Evolutionary conservation across 2,113 vertebrate species (phyloP), one percentile per base, ranked within the genome.

Genomic region (Seriola rivoliana): DNA sequence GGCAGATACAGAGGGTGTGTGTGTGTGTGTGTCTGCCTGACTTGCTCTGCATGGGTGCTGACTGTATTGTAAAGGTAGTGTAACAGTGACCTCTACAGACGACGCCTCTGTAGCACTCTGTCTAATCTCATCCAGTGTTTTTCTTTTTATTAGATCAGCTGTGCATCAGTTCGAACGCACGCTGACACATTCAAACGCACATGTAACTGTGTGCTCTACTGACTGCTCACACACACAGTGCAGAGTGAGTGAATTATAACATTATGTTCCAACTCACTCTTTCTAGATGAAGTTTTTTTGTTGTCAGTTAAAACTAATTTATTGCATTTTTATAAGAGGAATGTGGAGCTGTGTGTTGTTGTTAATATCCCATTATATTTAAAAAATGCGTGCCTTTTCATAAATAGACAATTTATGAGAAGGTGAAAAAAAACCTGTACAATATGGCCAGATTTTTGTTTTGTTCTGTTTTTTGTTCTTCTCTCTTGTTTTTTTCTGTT

Each of bases 341-440:
- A 78, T 73, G 72, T 74, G 79, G 80, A 76, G 81, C 77, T 89
- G 66, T 89, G 80, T 83, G 75, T 72, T 82, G 36, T 78, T 71
- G 52, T 80, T 72, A 65, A 80, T 57, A 69, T 86, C 84, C 82
- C 81, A 87, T 69, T 88, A 75, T 34, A 80, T 86, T 71, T 73
- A 11, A 11, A 23, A 90, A 92, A 91, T 78, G 60, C 69, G 95
- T 95, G 94, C 94, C 93, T 95, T 95, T 94, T 95, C 94, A 94
- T 95, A 94, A 95, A 94, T 75, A 90, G 86, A 88, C 34, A 21
- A 93, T 94, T 95, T 95, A 96, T 95, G 94, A 94, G 94, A 95
- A 95, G 94, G 93, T 70, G 71, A 84, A 89, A 90, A 91, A 81
- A 74, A 52, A 52, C 21, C 36, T 86, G 65, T 58, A 87, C 66